phyloP scores from a whole-genome alignment of 1,140 invertebrate species.

The Drosophila pseudoananassae region DNA sequence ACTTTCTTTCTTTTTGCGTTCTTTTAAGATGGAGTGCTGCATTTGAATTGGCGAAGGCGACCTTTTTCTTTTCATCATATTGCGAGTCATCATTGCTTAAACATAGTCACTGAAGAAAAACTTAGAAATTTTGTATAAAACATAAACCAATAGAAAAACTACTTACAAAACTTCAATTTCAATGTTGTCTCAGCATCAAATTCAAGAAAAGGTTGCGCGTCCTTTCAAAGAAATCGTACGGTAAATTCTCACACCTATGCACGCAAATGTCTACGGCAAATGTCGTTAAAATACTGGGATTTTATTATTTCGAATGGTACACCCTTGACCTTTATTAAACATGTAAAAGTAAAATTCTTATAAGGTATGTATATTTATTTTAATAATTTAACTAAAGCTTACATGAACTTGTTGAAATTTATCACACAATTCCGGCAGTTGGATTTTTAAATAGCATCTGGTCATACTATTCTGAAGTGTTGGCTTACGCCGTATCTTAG shows the following conservation, averaged over 20 bases:
- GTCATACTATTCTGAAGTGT: slow-evolving; percentile 2
- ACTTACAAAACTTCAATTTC: no score
- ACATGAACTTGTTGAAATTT: not conserved
- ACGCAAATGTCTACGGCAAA: no score
- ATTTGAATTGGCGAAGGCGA: not conserved
- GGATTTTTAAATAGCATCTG: not conserved
- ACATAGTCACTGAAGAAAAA: no score
- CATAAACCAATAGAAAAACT: no score
- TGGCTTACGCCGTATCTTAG: not conserved
- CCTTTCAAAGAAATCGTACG: not conserved
- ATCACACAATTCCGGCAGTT: not conserved
- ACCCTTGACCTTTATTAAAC: no score
- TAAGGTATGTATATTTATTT: not conserved
- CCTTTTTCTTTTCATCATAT: not conserved
- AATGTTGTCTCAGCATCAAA: not conserved
- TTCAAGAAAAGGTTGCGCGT: not conserved
- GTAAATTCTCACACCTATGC: not conserved
- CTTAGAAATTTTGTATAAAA: no score
- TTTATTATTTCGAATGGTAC: no score
- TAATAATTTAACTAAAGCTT: not conserved
- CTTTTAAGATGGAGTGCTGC: not conserved
- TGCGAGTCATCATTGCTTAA: not conserved
- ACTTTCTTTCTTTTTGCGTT: not conserved
- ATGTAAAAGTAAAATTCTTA: no score
- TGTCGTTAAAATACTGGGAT: no score